These are phyloP conservation scores for Lucinisca nassula DNA, from an alignment of 2,888 invertebrate species.

Conservation along the genomic window DNA sequence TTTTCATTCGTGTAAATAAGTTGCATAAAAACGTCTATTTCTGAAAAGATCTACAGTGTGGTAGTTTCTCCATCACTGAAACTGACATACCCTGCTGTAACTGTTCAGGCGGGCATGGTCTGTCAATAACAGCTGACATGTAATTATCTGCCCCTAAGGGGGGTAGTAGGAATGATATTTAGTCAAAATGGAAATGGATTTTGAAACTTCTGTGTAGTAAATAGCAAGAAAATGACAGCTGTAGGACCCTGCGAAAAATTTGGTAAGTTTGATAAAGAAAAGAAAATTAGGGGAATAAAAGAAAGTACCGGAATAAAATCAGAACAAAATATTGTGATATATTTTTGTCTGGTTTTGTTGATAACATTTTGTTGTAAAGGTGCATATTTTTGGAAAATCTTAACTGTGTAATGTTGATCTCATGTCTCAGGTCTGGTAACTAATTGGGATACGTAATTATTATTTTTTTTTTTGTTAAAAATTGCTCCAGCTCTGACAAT, in stretches of 20 bases:
- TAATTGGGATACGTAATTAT: not conserved
- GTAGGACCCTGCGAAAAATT: not conserved
- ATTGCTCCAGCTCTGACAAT: not conserved
- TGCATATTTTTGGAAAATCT: too few species aligned
- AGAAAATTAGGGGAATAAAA: too few species aligned
- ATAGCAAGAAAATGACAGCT: not conserved
- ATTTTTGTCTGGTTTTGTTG: too few species aligned
- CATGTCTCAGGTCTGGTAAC: not conserved
- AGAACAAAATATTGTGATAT: too few species aligned
- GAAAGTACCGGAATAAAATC: too few species aligned
- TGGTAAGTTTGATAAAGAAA: not conserved
- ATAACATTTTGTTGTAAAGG: too few species aligned
- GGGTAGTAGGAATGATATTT: not conserved
- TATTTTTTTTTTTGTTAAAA: not conserved
- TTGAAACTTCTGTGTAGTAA: not conserved
- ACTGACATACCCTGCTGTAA: not conserved
- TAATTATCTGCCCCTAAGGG: conserved; percentile 12
- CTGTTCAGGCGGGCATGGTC: not conserved
- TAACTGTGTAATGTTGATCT: too few species aligned
- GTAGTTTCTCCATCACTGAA: too few species aligned
- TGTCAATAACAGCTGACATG: conserved; percentile 2
- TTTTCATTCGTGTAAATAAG: too few species aligned
- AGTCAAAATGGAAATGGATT: not conserved
- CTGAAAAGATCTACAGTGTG: too few species aligned
- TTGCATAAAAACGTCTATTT: too few species aligned